Conservation (phyloP, 2,113 vertebrate species). For the Laterallus jamaicensis region DNA sequence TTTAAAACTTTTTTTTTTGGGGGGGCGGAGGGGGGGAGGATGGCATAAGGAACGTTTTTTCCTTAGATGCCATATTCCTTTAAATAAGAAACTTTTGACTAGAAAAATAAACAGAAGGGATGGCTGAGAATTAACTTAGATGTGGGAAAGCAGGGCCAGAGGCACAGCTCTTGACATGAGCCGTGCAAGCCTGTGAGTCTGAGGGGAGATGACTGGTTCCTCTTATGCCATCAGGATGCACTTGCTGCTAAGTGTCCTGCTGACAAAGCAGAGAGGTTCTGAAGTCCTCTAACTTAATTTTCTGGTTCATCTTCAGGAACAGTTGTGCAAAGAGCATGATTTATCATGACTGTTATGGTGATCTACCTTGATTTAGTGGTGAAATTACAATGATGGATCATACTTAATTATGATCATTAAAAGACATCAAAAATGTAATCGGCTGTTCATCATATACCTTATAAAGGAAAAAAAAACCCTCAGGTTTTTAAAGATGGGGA, state of each 20-base stretch:
- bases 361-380: slow-evolving; percentile 72
- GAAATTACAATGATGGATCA: slow-evolving; percentile 72
- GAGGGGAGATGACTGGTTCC: not conserved
- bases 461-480: slow-evolving; percentile 51
- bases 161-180: not conserved
- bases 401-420: slow-evolving; percentile 76
- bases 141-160: not conserved
- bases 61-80: not conserved
- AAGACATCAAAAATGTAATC: slow-evolving; percentile 71
- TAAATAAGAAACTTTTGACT: not conserved
- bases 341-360: slow-evolving; percentile 57
- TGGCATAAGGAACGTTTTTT: not conserved
- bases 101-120: not conserved
- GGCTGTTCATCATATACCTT: slow-evolving; percentile 69
- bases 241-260: not conserved
- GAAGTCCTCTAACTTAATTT: slow-evolving; percentile 41
- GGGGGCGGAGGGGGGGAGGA: not conserved
- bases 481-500: slow-evolving; percentile 30
- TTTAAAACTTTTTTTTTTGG: not conserved
- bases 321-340: slow-evolving; percentile 52
- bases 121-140: not conserved
- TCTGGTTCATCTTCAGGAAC: not conserved
- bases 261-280: not conserved
- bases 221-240: rapidly evolving
- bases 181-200: rapidly evolving